Evolutionary conservation across 2,797 vertebrate genomes (phyloP), one percentile per base, ranked within the genome.

Genomic region (Falco novaeseelandiae): DNA sequence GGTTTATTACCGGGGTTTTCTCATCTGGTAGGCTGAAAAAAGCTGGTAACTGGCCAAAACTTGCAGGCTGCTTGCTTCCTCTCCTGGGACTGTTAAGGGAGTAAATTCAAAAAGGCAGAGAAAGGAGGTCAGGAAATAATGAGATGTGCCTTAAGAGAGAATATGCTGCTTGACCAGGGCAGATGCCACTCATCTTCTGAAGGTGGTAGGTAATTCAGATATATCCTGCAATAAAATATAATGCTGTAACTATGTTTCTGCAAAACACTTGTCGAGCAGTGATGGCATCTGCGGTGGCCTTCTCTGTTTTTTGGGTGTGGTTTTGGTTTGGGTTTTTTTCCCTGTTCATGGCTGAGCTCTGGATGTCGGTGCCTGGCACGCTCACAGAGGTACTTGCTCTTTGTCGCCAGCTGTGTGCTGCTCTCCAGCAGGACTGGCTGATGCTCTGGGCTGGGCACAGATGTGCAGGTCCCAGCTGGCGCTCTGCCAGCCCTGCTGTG

Each of bases 231-330:
- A 30, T 21, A 26, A 66, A 81, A 46, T n/a, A 3, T 4, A 9
- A 14, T 6, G 7, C 49, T 52, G 3, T 25, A 63, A 61, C 57
- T 10, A 18, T 38, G 20, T 70, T 74, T 54, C 57, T 54, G 29
- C 16, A 38, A 16, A 73, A 14, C 10, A 1, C 23, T 67, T 38
- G 15, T 44, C 29, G 11, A 0, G 1, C 14, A 34, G 23, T 18
- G 34, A 65, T 29, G 0, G 1, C 40, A 21, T 34, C 34, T 0
- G 2, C 0, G 0, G 14, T n/a, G 36, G 14, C 34, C 14, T 58
- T 49, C 22, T 21, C 9, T 21, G 10, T 22, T 63, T 19, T 63
- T 21, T 20, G 40, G 2, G 9, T 59, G 29, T 73, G 36, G 12
- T 30, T 22, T 51, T 40, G 18, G 29, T 9, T 34, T 22, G 13